Evolutionary conservation across 1,140 invertebrate species (phyloP), one percentile per base, ranked within the genome.

Genomic region (Saccostrea cuccullata): DNA sequence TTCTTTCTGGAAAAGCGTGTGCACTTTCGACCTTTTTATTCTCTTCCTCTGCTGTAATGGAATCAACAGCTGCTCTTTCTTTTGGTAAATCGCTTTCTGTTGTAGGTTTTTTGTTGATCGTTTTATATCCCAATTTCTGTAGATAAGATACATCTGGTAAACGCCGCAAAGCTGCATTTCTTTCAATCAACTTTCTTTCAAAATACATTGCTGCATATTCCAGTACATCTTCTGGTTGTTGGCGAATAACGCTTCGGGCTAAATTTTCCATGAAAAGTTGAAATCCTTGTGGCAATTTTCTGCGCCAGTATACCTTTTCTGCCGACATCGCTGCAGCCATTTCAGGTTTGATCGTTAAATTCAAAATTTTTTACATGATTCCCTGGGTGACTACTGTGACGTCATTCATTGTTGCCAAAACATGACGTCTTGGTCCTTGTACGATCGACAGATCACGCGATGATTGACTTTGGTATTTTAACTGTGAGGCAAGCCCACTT

Each of bases 191-290:
- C 23, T 96, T 94, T 20, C 95, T 95, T 87, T 96, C 95, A 90
- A 96, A 96, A 91, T 96, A 96, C 77, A 95, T 94, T 0, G 96
- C 96, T 1, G 96, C 96, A 91, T 96, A 97, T 11, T 95, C 91
- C 70, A 96, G 96, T 77, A 97, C 96, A 90, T 96, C 96, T 73
- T 95, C 94, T 0, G 96, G 96, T 84, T 95, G 95, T 60, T 95
- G 94, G 36, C 96, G 93, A 5, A 96, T 94, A 15, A 97, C 95
- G 92, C 96, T 96, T 85, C 96, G 95, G 0, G 96, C 96, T 0
- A 97, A 94, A 55, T 95, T 95, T 93, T 96, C 96, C 88, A 97
- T 95, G 6, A 96, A 94, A 85, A 95, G 95, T 87, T 96, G 96
- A 64, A 97, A 94, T 15, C 96, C 96, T 36, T 95, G 93, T 4